Percentiles rank a stretch among this genome's conserved stretches.
Evolutionary conservation across 1,140 invertebrate genomes (phyloP).

Genomic region (Bombus breviceps): DNA sequence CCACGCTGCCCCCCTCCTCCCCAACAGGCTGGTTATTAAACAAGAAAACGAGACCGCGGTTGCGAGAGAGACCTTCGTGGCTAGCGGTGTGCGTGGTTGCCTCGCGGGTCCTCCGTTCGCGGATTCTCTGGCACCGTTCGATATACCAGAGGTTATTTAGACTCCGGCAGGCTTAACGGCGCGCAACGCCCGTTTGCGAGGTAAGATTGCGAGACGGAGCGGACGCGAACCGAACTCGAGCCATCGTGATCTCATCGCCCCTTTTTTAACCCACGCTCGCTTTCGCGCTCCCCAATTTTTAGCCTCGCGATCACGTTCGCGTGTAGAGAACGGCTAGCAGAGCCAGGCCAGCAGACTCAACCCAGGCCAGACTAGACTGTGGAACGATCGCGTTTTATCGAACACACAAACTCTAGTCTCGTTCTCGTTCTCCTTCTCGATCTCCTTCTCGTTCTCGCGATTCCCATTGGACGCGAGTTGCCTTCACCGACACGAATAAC

Average conservation of each 20-base stretch:
- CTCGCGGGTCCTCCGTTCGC: conserved; percentile 44
- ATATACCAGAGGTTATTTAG: conserved; percentile 59
- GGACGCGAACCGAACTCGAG: not conserved
- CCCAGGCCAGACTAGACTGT: not conserved
- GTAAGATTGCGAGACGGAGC: conserved; percentile 18
- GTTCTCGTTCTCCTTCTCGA: no score
- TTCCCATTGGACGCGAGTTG: no score
- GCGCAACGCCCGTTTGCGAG: conserved; percentile 2
- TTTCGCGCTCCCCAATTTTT: conserved; percentile 32
- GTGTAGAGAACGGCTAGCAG: not conserved
- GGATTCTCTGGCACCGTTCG: conserved; percentile 53
- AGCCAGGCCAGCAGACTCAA: not conserved
- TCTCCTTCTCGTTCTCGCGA: not conserved
- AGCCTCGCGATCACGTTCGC: conserved; percentile 7
- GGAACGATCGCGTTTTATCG: conserved; percentile 7
- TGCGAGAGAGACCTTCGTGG: conserved; percentile 38
- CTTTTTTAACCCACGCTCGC: conserved; percentile 28
- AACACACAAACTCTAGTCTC: not conserved
- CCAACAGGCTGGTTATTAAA: conserved; percentile 40
- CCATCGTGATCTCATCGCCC: conserved; percentile 41
- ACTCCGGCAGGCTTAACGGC: conserved; percentile 19
- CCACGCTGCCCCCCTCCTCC: no score
- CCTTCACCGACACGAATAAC: not conserved
- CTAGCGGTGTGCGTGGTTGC: conserved; percentile 2
- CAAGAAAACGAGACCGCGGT: conserved; percentile 55